Percentiles rank a stretch among this genome's conserved stretches.
Evolutionary conservation across 2,113 vertebrate genomes (phyloP).

Genomic region (Herpetotheres cachinnans): DNA sequence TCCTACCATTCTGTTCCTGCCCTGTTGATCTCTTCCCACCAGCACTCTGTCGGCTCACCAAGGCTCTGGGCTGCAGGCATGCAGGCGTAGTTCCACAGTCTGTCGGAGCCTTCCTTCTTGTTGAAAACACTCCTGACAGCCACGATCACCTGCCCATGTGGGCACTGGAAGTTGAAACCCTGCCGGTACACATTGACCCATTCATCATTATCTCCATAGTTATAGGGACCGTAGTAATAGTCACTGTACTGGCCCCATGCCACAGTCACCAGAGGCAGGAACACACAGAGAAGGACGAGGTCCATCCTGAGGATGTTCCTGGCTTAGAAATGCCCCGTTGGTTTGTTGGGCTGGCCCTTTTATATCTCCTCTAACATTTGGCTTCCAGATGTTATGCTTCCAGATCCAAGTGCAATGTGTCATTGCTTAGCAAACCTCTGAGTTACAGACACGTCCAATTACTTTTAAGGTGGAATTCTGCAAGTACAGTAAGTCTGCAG

Average conservation of each 20-base stretch:
- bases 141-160: conserved; percentile 88
- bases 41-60: conserved; percentile 92
- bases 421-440: conserved; percentile 72
- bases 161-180: conserved; percentile 96
- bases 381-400: conserved; percentile 89
- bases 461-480: conserved; percentile 80
- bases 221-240: conserved; percentile 71
- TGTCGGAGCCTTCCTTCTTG: conserved; percentile 87
- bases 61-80: conserved; percentile 84
- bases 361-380: conserved; percentile 80
- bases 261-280: conserved; percentile 71
- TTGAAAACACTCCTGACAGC: conserved; percentile 90
- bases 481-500: background rate
- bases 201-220: conserved; percentile 81
- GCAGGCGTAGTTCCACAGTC: conserved; percentile 93
- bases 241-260: conserved; percentile 74
- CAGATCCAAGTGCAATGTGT: conserved; percentile 82
- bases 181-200: conserved; percentile 92
- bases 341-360: conserved; percentile 70
- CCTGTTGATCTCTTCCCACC: conserved; percentile 97
- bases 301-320: conserved; percentile 76
- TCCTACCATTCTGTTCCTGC: conserved; percentile 93
- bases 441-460: conserved; percentile 13
- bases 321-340: conserved; percentile 43
- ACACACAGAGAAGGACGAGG: conserved; percentile 70